phyloP scores from a whole-genome alignment of 2,888 invertebrate species.

The Calameuta pallipes region DNA sequence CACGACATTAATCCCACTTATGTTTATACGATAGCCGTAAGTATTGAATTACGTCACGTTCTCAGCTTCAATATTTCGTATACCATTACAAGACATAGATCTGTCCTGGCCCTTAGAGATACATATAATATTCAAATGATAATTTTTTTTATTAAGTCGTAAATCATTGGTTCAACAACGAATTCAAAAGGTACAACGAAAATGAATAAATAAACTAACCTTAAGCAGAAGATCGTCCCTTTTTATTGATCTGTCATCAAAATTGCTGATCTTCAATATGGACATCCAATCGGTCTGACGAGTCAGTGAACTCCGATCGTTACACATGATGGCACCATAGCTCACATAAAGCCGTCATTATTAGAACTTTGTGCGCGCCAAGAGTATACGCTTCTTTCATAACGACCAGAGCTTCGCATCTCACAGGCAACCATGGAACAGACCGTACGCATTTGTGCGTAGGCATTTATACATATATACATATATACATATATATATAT shows the following conservation, averaged over 20 bases:
- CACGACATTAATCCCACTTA: neutral
- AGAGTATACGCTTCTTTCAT: conserved; percentile 23
- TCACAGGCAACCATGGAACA: conserved; percentile 1
- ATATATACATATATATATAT: conserved; percentile 13
- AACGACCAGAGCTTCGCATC: neutral
- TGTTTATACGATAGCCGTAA: neutral
- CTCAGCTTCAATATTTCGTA: neutral
- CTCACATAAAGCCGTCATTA: conserved; percentile 57
- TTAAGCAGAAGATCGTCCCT: neutral
- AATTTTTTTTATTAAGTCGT: neutral
- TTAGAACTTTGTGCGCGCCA: conserved; percentile 53
- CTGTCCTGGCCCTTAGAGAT: neutral
- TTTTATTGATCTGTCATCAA: neutral
- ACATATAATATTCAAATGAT: neutral
- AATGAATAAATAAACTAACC: neutral
- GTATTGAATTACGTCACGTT: neutral
- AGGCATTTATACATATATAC: conserved; percentile 8
- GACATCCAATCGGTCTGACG: neutral
- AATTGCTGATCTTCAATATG: neutral
- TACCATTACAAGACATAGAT: neutral
- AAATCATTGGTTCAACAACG: neutral
- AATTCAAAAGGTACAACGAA: neutral
- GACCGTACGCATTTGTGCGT: conserved; percentile 8
- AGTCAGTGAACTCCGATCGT: conserved; percentile 12
- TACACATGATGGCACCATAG: conserved; percentile 11